Evolutionary conservation across 2,888 invertebrate genomes (phyloP).

Genomic region (Omphaloscelis lunosa): DNA sequence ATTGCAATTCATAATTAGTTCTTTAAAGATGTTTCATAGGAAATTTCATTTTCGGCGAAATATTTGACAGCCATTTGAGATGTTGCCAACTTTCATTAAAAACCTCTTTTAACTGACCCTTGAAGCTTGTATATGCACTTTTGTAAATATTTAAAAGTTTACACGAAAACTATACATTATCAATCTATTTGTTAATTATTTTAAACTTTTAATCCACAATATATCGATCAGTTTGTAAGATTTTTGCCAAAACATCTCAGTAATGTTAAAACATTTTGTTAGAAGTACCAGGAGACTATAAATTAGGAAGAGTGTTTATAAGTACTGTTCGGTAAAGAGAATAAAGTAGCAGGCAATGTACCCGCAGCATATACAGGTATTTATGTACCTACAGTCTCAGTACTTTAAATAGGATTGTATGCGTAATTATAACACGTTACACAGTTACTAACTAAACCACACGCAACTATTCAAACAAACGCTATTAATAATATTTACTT

Average conservation of each 20-base stretch:
- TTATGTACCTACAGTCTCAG: not conserved
- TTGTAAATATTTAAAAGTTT: not conserved
- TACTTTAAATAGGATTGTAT: not conserved
- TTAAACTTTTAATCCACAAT: no score
- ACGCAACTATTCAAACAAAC: not conserved
- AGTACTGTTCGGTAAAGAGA: not conserved
- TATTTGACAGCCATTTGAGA: not conserved
- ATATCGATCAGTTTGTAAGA: not conserved
- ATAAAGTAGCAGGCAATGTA: slow-evolving; percentile 34
- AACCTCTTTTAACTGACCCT: not conserved
- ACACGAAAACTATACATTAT: not conserved
- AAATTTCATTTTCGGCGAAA: not conserved
- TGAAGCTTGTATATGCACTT: not conserved
- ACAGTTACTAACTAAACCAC: not conserved
- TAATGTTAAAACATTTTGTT: slow-evolving; percentile 29
- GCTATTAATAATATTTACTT: slow-evolving; percentile 17
- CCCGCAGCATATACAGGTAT: not conserved
- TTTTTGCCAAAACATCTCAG: slow-evolving; percentile 24
- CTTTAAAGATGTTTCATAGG: no score
- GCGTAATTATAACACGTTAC: not conserved
- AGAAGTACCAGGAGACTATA: slow-evolving; percentile 43
- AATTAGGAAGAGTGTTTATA: slow-evolving; percentile 49
- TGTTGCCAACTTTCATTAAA: not conserved
- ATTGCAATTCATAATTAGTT: no score
- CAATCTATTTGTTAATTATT: slow-evolving; percentile 7